Evolutionary conservation across 2,113 vertebrate genomes (phyloP).

Genomic region (Brachionichthys hirsutus): DNA sequence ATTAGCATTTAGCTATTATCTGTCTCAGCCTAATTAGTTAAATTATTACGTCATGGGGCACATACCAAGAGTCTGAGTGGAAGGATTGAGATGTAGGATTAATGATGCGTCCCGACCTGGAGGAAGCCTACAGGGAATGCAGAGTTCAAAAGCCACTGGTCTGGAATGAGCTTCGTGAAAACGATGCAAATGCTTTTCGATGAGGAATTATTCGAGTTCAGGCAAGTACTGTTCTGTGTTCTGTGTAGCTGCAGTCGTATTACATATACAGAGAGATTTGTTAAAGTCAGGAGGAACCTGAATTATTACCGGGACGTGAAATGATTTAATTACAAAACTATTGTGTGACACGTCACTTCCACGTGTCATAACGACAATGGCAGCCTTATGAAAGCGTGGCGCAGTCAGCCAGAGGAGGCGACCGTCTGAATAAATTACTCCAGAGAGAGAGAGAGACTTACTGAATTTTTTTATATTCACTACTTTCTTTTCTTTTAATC

Average conservation of each 20-base stretch:
- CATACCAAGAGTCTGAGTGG: conserved; percentile 40
- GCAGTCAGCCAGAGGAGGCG: no score
- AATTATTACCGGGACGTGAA: neutral
- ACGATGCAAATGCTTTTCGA: neutral
- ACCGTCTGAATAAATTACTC: no score
- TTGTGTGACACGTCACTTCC: no score
- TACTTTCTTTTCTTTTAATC: no score
- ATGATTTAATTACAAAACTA: neutral
- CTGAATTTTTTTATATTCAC: no score
- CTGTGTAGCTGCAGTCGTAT: conserved; percentile 3
- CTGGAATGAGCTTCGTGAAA: neutral
- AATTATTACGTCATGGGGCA: conserved; percentile 61
- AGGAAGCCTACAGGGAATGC: conserved; percentile 21
- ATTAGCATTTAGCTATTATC: conserved; percentile 71
- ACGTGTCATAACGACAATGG: no score
- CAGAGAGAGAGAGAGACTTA: no score
- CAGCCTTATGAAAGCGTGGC: no score
- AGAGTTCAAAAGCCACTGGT: neutral
- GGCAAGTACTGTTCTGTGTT: neutral
- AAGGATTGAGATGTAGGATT: conserved; percentile 57
- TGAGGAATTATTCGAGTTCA: neutral
- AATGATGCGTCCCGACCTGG: conserved; percentile 38
- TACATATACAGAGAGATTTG: neutral
- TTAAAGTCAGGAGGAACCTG: conserved; percentile 3
- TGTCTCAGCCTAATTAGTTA: conserved; percentile 69